Base-by-base conservation (phyloP, 2,797 vertebrate genomes). In the Typhlichthys subterraneus region DNA sequence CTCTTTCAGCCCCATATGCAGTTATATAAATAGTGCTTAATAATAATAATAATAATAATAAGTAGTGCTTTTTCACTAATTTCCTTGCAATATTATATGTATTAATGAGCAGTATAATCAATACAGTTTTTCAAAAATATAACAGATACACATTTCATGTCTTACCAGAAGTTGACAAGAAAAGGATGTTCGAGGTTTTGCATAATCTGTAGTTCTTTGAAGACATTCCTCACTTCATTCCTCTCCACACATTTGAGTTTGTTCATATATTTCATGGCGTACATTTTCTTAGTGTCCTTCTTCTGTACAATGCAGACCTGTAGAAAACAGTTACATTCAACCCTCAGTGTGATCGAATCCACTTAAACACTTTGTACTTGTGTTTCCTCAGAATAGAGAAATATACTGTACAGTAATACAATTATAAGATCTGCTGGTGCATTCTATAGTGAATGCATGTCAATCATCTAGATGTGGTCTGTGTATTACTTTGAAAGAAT, bases 201-300 rank as follows among this genome's bases (percentile, higher is more conserved):
- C 98, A 99, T 97, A 77, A 99, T 99, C 93, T 99, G 97, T 65
- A 99, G 89, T 82, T 99, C 98, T 74, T 98, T 99, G 84, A 99
- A 93, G 70, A 99, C 97, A 0, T 99, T 99, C 55, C 96, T 92
- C 63, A 99, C 97, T 92, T 98, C 98, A 0, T 99, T 98, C 1
- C 97, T 91, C 70, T 99, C 97, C 75, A 99, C 94, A 0, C 98
- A 99, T 71, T 97, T 96, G 0, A 95, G 93, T 83, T 99, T 99
- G 87, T 99, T 99, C 98, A 99, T 95, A 80, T 99, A 99, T 85
- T 99, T 99, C 98, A 99, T 99, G 45, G 98, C 98, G 0, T 98
- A 99, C 97, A 99, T 98, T 85, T 97, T 99, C 92, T 98, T 98
- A 0, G 96, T 99, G 80, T 99, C 98, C 1, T 95, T 98, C 91